These are phyloP conservation scores for Agapornis roseicollis DNA, from an alignment of 2,113 vertebrate species.

Conservation along the genomic window DNA sequence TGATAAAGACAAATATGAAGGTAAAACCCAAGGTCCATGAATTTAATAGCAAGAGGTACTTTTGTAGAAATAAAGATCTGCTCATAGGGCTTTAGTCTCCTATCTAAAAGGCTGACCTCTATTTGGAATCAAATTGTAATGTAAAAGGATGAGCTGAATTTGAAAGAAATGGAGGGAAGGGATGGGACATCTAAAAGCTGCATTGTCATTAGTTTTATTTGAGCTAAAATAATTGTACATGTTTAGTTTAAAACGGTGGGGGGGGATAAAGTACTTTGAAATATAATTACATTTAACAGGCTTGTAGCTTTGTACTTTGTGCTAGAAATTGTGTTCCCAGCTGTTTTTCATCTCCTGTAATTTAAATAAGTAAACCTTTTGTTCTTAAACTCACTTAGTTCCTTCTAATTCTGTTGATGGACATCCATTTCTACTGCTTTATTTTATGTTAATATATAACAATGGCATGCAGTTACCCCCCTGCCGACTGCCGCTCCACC, in stretches of 20 bases:
- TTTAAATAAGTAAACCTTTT: slow-evolving; percentile 84
- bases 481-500: slow-evolving; percentile 68
- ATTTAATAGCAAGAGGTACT: slow-evolving; percentile 10
- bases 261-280: slow-evolving; percentile 62
- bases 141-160: slow-evolving; percentile 37
- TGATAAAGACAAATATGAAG: slow-evolving; percentile 23
- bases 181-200: slow-evolving; percentile 47
- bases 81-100: not conserved
- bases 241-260: slow-evolving; percentile 53
- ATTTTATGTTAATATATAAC: slow-evolving; percentile 83
- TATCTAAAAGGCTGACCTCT: slow-evolving; percentile 11
- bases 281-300: slow-evolving; percentile 71
- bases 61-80: slow-evolving; percentile 19
- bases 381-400: slow-evolving; percentile 80
- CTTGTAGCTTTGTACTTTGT: slow-evolving; percentile 65
- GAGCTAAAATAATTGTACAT: slow-evolving; percentile 58
- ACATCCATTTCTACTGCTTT: slow-evolving; percentile 79
- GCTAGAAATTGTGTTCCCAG: slow-evolving; percentile 74
- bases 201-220: slow-evolving; percentile 64
- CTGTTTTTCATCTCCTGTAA: slow-evolving; percentile 78
- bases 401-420: slow-evolving; percentile 82
- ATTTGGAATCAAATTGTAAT: slow-evolving; percentile 44
- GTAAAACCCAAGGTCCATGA: not conserved
- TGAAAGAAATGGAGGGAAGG: slow-evolving; percentile 36
- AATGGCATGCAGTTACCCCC: slow-evolving; percentile 79